Base-by-base conservation (phyloP, 2,113 vertebrate species). In the Neoarius graeffei region DNA sequence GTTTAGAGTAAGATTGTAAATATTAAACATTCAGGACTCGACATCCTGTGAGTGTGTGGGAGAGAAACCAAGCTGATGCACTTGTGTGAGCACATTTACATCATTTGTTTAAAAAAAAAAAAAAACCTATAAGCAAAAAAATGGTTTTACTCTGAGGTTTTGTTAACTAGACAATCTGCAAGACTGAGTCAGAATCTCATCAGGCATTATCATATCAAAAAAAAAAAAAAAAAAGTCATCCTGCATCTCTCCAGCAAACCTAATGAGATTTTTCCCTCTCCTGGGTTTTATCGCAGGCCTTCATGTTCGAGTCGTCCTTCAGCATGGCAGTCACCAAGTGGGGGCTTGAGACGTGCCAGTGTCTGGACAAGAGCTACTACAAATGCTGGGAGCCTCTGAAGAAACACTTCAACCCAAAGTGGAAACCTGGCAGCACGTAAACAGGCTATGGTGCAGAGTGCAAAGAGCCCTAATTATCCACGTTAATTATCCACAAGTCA, bases 261-360 rank as follows among this genome's bases (percentile, higher is more conserved):
- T n/a, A 30, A 67, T 14, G 10, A 19, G n/a, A 20, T 23, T 76
- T 50, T 9, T 42, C 17, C 7, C 8, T 71, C 66, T 87, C 42
- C 5, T 1, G 82, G 62, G 64, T 27, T 87, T 59, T 67, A n/a
- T 66, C 83, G 77, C 89, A 99, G 98, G 96, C 98, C 56, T 99
- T 99, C 93, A 99, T 99, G 98, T 99, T 99, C 0, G 98, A 99
- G 92, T 97, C 97, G 0, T 99, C 97, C 83, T 95, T 99, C 91
- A 98, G 96, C 76, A 95, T 99, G 94, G 97, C 97, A 0, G 95
- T 99, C 89, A 99, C 98, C 62, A 97, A 96, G 35, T 99, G 98
- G 98, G 98, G 97, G 20, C 95, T 99, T 57, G 95, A 97, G 89
- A 96, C 95, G 1, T 98, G 96, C 88, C 94, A 93, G 5, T 91